Evolutionary conservation across 2,113 vertebrate species (phyloP), one percentile per base, ranked within the genome.

Genomic region (Caranx ignobilis): DNA sequence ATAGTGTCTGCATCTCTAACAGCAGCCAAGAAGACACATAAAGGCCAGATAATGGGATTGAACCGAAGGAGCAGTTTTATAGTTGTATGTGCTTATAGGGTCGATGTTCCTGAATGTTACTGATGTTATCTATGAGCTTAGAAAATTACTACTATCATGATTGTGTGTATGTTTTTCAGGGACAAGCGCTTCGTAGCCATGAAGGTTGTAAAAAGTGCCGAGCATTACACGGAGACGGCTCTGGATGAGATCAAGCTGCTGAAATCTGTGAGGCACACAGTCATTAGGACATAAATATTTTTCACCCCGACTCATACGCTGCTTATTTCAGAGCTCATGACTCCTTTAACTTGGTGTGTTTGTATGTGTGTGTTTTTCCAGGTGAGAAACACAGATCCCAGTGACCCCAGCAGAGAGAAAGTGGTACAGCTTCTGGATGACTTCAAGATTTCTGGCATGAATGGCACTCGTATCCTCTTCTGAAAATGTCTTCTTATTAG

Each of bases 201-300:
- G 97, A 99, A 99, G 92, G 98, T 99, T 87, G 98, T 99, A 79
- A 99, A 99, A 93, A 99, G 98, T 93, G 98, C 98, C 9, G 98
- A 99, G 77, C 98, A 99, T 93, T 99, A 99, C 88, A 99, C 98
- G 0, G 98, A 99, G 92, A 99, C 98, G 0, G 98, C 98, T 0
- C 87, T 98, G 87, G 98, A 99, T 93, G 98, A 99, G 92, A 99
- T 99, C 88, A 98, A 97, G 75, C 91, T 99, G 86, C 95, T 99
- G 26, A 96, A 96, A 92, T 95, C 97, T 37, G 98, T 99, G 92
- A 97, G 96, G 89, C 73, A 67, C 55, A 55, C 41, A 6, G 9
- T 81, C 37, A 9, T 6, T 4, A 2, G 7, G 2, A 19, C 9
- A 11, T 4, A 4, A 4, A 34, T 7, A 11, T 26, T 72, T 31